A percentile compares a stretch with the other conserved stretches of the same genome.
Evolutionary conservation across 2,797 vertebrate species (phyloP).

Genomic region (Leptodactylus fallax): DNA sequence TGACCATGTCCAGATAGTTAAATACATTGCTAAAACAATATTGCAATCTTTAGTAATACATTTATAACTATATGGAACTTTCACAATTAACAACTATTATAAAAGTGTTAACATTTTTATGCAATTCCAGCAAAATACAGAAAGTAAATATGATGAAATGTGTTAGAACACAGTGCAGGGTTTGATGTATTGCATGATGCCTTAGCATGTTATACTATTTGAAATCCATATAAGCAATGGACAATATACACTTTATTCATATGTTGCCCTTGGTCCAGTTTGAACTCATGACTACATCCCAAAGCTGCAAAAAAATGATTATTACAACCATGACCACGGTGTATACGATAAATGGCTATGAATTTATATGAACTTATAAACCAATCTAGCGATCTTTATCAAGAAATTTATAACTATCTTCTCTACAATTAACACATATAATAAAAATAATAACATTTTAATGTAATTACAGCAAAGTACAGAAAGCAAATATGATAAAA

Average conservation of each 20-base stretch:
- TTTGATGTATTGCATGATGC: background rate
- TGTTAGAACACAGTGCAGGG: no score
- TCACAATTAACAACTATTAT: no score
- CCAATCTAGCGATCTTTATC: background rate
- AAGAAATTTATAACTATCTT: background rate
- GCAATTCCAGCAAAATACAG: no score
- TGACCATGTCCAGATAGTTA: no score
- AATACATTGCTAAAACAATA: no score
- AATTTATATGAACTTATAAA: background rate
- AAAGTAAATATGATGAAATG: no score
- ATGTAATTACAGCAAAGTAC: background rate
- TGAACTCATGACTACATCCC: no score
- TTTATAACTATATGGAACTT: no score
- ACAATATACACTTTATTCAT: no score
- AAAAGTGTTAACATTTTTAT: no score
- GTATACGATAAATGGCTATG: background rate
- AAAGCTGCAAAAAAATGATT: background rate
- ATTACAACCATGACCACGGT: background rate
- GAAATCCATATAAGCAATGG: background rate
- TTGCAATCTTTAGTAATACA: no score
- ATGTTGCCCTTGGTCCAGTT: no score
- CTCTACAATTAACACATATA: background rate
- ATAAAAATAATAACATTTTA: constrained; percentile 25
- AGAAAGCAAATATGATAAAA: constrained; percentile 25
- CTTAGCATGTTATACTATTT: background rate